phyloP scores from a whole-genome alignment of 2,888 invertebrate genomes.

The Formica aserva region DNA sequence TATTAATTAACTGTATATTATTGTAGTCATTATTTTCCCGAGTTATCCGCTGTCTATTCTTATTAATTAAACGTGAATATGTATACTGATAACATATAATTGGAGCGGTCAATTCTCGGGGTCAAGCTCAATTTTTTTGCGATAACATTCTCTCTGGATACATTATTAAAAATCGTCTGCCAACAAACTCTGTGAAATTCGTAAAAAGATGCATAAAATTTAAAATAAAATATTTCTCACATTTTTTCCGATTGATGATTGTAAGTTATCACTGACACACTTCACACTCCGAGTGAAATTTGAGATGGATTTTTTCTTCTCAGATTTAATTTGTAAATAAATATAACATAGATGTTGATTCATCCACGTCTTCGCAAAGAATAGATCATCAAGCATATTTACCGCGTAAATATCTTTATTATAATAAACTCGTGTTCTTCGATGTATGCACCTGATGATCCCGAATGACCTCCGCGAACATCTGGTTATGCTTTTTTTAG shows the following conservation, averaged over 20 bases:
- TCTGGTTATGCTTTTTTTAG: slow-evolving; percentile 27
- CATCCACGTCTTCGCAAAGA: background rate
- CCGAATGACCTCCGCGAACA: slow-evolving; percentile 26
- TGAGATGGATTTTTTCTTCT: background rate
- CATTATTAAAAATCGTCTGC: background rate
- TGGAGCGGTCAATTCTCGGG: background rate
- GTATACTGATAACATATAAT: background rate
- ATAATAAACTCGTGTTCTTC: background rate
- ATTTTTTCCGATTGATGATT: background rate
- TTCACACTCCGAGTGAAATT: background rate
- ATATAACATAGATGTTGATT: slow-evolving; percentile 3
- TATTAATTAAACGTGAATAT: background rate
- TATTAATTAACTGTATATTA: background rate
- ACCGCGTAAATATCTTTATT: slow-evolving; percentile 12
- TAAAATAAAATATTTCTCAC: background rate
- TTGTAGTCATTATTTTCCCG: background rate
- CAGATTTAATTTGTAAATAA: background rate
- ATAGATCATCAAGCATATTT: slow-evolving; percentile 3
- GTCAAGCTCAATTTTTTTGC: background rate
- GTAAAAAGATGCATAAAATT: background rate
- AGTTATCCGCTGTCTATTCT: background rate
- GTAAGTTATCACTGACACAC: background rate
- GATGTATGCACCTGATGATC: background rate
- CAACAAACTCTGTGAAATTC: background rate
- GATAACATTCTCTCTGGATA: background rate